These are phyloP conservation scores for Polydrusus cervinus DNA, from an alignment of 2,888 invertebrate species.

Conservation along the genomic window DNA sequence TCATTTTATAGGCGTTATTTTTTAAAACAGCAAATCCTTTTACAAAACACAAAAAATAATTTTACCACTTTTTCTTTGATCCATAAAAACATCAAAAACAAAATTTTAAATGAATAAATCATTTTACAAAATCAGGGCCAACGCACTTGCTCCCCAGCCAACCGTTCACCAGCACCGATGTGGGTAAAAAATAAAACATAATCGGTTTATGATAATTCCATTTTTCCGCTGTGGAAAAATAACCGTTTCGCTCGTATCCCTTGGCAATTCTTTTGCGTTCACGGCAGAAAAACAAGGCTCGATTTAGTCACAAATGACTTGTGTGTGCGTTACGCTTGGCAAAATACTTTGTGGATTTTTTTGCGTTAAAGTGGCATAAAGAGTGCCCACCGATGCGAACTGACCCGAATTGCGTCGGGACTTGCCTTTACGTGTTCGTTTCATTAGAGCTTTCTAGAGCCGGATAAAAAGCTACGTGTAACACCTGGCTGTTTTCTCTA, in stretches of 20 bases:
- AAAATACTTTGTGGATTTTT: conserved; percentile 51
- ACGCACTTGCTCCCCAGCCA: conserved; percentile 8
- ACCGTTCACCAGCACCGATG: conserved; percentile 8
- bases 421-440: conserved; percentile 43
- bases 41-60: not conserved
- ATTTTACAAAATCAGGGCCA: conserved; percentile 21
- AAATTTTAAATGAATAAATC: conserved; percentile 19
- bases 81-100: conserved; percentile 21
- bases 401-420: conserved; percentile 46
- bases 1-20: no score
- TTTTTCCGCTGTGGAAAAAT: conserved; percentile 49
- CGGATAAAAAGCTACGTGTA: conserved; percentile 44
- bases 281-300: conserved; percentile 39
- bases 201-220: conserved; percentile 53
- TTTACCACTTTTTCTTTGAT: conserved; percentile 4
- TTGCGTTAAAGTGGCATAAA: conserved; percentile 50
- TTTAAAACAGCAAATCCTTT: not conserved
- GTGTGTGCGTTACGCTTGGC: conserved; percentile 50
- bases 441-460: conserved; percentile 45
- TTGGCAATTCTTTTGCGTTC: conserved; percentile 44
- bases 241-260: conserved; percentile 42
- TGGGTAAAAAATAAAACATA: conserved; percentile 46
- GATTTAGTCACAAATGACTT: conserved; percentile 54
- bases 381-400: conserved; percentile 50
- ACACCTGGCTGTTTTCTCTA: conserved; percentile 43